Base-by-base conservation (phyloP, 2,113 vertebrate species). In the Sakesphorus luctuosus region DNA sequence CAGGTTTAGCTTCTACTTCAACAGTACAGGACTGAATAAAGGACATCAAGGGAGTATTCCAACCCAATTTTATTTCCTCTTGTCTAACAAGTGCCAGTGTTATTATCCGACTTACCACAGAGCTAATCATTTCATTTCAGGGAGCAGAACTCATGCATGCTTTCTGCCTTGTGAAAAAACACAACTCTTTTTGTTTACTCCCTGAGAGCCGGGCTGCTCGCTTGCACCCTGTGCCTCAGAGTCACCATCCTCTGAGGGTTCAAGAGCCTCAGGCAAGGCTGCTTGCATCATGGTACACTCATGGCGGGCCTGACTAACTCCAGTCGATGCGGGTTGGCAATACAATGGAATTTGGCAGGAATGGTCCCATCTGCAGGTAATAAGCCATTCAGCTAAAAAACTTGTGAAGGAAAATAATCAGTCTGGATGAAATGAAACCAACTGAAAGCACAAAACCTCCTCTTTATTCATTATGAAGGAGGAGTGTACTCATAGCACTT, bases 241-340 rank as follows among this genome's bases (percentile, higher is more conserved):
- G 31, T 25, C 1, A 1, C 68, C 50, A 31, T 47, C 53, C 25
- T 62, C 21, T 1, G 2, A 21, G 1, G 3, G 52, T 13, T 33
- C 5, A 2, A 47, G 18, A 56, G 43, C 26, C 28, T 58, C 52
- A 44, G 35, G 13, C 8, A 18, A 72, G 9, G 77, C n/a, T 73
- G 44, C 15, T 35, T 13, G 28, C 10, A 28, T 13, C 24, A 16
- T 2, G 31, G n/a, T 24, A 62, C 55, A n/a, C 20, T 23, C 59
- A 33, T 4, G 20, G 13, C 1, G 12, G 24, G 3, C 31, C 56
- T 0, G 0, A 12, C 23, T 25, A 52, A 36, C 26, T 49, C 44
- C 62, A 58, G 0, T 8, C n/a, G 28, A 1, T 1, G 31, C 3
- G 21, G 47, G 36, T 2, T 62, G 52, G 52, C 36, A 56, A 36